phyloP scores from a whole-genome alignment of 2,113 vertebrate genomes.

The Thunnus thynnus region DNA sequence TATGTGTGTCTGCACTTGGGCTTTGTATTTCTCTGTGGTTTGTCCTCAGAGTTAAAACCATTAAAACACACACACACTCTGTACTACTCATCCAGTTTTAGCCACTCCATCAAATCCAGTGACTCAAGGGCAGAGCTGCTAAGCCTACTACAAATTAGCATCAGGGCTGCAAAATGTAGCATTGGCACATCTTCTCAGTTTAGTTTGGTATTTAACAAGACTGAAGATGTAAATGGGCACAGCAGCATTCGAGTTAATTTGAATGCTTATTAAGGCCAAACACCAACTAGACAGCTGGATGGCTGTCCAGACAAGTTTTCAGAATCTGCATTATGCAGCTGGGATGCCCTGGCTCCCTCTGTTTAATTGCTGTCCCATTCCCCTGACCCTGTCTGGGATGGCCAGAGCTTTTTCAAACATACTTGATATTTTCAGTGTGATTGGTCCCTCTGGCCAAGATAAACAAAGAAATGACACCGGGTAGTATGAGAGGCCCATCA shows the following conservation, averaged over 20 bases:
- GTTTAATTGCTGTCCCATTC: background rate
- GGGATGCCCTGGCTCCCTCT: background rate
- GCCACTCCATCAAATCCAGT: slow-evolving; percentile 11
- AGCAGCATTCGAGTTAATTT: background rate
- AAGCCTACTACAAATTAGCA: slow-evolving; percentile 10
- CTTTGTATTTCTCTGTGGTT: slow-evolving; percentile 19
- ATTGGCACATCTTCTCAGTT: background rate
- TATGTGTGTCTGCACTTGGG: background rate
- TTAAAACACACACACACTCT: background rate
- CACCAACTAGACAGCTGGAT: background rate
- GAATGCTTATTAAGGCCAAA: slow-evolving; percentile 29
- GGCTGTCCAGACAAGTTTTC: background rate
- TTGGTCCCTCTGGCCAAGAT: background rate
- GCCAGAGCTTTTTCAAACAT: background rate
- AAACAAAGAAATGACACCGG: background rate
- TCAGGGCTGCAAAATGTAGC: background rate
- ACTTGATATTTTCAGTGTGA: background rate
- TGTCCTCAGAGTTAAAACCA: background rate
- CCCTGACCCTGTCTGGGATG: background rate
- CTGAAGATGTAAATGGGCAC: slow-evolving; percentile 9
- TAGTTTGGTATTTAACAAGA: background rate
- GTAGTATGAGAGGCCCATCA: background rate
- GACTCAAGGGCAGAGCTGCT: background rate
- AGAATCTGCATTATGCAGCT: background rate
- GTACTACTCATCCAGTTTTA: background rate